Percentiles rank a stretch among this genome's conserved stretches.
Evolutionary conservation across 2,797 vertebrate species (phyloP).

Genomic region (Lacerta viridis): DNA sequence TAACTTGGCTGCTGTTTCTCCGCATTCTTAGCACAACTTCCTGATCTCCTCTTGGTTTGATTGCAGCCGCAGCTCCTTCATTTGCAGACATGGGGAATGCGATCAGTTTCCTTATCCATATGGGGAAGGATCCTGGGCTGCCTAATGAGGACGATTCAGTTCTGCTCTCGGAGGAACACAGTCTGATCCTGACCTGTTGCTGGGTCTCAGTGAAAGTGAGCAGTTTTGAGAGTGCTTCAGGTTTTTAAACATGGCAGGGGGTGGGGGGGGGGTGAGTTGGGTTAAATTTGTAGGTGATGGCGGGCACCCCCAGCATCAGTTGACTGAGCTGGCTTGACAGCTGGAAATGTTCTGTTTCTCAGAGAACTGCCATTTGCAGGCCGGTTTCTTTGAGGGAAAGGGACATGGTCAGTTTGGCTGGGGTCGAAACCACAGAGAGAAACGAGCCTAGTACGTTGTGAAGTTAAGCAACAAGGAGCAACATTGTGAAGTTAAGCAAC

Average conservation of each 20-base stretch:
- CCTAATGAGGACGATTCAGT: slow-evolving; percentile 82
- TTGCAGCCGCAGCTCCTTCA: slow-evolving; percentile 86
- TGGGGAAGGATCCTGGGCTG: slow-evolving; percentile 70
- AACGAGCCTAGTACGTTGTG: neutral
- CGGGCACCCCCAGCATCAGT: no score
- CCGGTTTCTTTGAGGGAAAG: neutral
- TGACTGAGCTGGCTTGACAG: no score
- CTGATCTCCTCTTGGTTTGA: slow-evolving; percentile 5
- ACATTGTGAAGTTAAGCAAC: no score
- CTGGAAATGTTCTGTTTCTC: no score
- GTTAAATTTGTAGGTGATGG: no score
- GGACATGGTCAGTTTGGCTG: neutral
- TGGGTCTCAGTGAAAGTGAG: slow-evolving; percentile 94
- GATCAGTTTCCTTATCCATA: slow-evolving; percentile 86
- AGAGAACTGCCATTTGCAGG: no score
- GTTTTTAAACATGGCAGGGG: neutral
- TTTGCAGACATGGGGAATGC: slow-evolving; percentile 93
- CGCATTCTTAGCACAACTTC: neutral
- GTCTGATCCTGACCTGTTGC: slow-evolving; percentile 91
- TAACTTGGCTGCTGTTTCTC: neutral
- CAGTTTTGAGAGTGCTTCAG: no score
- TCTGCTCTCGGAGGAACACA: slow-evolving; percentile 90
- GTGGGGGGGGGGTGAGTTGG: no score
- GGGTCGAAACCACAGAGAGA: neutral
- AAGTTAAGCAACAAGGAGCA: no score